A percentile compares a stretch with the other conserved stretches of the same genome.
phyloP scores from a whole-genome alignment of 2,797 vertebrate genomes.

The Anas bernieri region DNA sequence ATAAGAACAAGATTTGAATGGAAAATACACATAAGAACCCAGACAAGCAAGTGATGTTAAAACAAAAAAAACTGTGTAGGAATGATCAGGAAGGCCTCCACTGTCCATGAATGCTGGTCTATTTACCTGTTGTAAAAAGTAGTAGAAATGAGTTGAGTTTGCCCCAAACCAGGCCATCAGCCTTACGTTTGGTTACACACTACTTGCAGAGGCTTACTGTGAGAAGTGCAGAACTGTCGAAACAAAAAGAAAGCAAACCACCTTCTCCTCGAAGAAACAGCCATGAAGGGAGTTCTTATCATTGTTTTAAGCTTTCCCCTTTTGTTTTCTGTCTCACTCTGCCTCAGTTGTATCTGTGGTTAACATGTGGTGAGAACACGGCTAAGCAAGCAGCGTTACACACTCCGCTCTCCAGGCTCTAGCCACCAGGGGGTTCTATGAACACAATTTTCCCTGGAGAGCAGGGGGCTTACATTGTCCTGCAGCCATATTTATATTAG shows the following conservation, averaged over 20 bases:
- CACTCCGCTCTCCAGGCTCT: background rate
- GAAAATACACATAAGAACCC: background rate
- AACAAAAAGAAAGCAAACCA: background rate
- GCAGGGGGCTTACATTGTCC: background rate
- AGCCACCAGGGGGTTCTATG: accelerated
- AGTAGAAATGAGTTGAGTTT: background rate
- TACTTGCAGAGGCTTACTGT: background rate
- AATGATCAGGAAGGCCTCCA: background rate
- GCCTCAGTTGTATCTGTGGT: background rate
- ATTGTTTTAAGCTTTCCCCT: background rate
- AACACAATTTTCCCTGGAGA: accelerated
- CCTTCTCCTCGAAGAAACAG: background rate
- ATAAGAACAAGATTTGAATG: background rate
- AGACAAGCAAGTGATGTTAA: background rate
- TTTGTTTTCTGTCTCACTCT: background rate
- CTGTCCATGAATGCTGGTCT: background rate
- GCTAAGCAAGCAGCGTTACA: background rate
- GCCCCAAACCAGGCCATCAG: background rate
- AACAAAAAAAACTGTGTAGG: background rate
- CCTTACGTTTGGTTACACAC: background rate
- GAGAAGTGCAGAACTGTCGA: accelerated
- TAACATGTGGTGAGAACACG: background rate
- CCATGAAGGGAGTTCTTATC: background rate
- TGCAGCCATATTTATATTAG: background rate
- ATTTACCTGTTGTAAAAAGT: background rate